Evolutionary conservation across 2,888 invertebrate genomes (phyloP).

Genomic region (Platycnemis pennipes): DNA sequence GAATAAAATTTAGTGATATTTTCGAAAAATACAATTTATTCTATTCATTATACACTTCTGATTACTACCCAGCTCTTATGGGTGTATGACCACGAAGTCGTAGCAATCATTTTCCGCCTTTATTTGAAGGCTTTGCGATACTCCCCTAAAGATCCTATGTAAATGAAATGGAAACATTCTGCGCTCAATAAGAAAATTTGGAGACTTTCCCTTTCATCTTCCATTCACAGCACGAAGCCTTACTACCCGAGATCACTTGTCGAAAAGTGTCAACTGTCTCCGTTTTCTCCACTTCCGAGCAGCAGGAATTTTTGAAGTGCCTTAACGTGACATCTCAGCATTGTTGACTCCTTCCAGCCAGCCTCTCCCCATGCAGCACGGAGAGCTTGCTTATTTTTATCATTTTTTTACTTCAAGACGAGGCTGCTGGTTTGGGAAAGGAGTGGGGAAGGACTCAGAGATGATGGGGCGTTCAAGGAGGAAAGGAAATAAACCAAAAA

Average conservation of each 20-base stretch:
- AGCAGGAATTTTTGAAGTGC: conserved; percentile 1
- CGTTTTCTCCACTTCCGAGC: not conserved
- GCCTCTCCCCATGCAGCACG: not conserved
- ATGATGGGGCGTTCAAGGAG: not conserved
- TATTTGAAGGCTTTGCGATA: not conserved
- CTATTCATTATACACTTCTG: too few relatives aligned
- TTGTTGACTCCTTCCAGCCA: conserved; percentile 18
- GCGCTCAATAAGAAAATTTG: not conserved
- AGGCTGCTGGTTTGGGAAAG: too few relatives aligned
- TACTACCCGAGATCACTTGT: not conserved
- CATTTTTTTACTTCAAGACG: not conserved
- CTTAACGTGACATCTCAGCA: conserved; percentile 11
- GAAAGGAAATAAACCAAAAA: not conserved
- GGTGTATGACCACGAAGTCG: too few relatives aligned
- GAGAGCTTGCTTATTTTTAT: not conserved
- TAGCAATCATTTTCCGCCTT: too few relatives aligned
- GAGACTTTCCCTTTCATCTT: not conserved
- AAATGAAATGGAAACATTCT: not conserved
- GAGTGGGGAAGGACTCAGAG: not conserved
- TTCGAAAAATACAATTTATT: too few relatives aligned
- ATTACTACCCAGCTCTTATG: too few relatives aligned
- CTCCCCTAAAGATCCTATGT: not conserved
- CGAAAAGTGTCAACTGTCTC: not conserved
- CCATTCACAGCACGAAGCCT: not conserved
- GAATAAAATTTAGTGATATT: too few relatives aligned